phyloP scores from a whole-genome alignment of 1,140 invertebrate genomes.

The Ceratina calcarata region DNA sequence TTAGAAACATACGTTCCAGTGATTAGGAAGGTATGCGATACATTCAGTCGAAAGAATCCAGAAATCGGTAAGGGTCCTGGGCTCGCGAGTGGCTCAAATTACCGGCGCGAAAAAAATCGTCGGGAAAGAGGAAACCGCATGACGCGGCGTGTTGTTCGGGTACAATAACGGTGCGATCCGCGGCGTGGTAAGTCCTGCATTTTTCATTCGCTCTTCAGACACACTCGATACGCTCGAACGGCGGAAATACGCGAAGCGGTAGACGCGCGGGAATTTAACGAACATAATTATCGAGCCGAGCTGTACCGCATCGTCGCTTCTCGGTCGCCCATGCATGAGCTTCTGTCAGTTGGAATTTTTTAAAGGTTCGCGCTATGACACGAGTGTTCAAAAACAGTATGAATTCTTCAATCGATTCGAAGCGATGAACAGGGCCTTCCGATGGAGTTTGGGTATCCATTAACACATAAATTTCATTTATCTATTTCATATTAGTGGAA shows the following conservation, averaged over 20 bases:
- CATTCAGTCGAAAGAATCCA: constrained; percentile 25
- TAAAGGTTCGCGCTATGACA: neutral
- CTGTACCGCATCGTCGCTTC: neutral
- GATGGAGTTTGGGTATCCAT: too few species aligned
- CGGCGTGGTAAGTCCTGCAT: neutral
- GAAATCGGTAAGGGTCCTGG: constrained; percentile 15
- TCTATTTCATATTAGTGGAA: too few species aligned
- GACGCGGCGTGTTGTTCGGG: neutral
- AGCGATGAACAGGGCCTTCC: too few species aligned
- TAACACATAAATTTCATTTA: too few species aligned
- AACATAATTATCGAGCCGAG: constrained; percentile 38
- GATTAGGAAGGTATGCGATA: neutral
- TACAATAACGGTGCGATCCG: constrained; percentile 7
- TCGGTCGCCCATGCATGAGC: neutral
- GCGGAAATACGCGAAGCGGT: constrained; percentile 5
- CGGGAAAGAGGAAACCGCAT: neutral
- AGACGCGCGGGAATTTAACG: constrained; percentile 32
- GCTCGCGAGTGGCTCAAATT: constrained; percentile 38
- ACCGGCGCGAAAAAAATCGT: neutral
- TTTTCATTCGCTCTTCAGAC: constrained; percentile 14
- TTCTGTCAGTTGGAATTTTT: neutral
- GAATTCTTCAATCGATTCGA: too few species aligned
- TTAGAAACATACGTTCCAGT: constrained; percentile 20
- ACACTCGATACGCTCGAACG: constrained; percentile 16
- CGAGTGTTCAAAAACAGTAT: too few species aligned